Evolutionary conservation across 92 coral and sea anemone genomes (phyloP).

Genomic region (Muricea muricata): DNA sequence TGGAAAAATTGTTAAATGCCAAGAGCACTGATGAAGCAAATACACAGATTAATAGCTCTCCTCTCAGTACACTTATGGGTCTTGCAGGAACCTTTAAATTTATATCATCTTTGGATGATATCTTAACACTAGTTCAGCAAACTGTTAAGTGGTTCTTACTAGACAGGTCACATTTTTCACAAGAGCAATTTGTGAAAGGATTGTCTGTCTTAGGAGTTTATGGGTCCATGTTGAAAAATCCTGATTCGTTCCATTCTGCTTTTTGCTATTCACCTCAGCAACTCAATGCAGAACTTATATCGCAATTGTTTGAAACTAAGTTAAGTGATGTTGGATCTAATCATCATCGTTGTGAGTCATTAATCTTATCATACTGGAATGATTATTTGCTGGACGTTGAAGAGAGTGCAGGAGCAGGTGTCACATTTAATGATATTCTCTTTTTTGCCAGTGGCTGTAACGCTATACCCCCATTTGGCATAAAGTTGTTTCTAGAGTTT

Average conservation of each 20-base stretch:
- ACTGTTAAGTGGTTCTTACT: conserved; percentile 7
- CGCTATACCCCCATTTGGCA: background rate
- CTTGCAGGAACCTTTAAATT: conserved; percentile 54
- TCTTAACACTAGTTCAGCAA: conserved; percentile 1
- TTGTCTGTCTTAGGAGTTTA: conserved; percentile 3
- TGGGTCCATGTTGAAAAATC: background rate
- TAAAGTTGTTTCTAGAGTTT: background rate
- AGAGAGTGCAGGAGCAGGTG: background rate
- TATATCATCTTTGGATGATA: conserved; percentile 34
- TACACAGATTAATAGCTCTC: conserved; percentile 25
- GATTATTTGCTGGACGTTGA: conserved; percentile 2
- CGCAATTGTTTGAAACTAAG: background rate
- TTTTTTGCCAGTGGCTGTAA: conserved; percentile 1
- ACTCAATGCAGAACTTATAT: background rate
- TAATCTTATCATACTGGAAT: conserved; percentile 2
- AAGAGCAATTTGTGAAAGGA: conserved; percentile 9
- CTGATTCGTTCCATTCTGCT: background rate
- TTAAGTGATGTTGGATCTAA: conserved; percentile 6
- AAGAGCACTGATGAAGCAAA: conserved; percentile 58
- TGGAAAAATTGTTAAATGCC: conserved; percentile 50
- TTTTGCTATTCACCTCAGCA: conserved; percentile 17
- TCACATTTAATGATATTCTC: background rate
- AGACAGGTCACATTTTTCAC: conserved; percentile 14
- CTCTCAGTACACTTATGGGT: conserved; percentile 45
- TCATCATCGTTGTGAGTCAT: background rate